These are phyloP conservation scores for Tetraneura akinire DNA, from an alignment of 1,140 invertebrate genomes.

Conservation along the genomic window DNA sequence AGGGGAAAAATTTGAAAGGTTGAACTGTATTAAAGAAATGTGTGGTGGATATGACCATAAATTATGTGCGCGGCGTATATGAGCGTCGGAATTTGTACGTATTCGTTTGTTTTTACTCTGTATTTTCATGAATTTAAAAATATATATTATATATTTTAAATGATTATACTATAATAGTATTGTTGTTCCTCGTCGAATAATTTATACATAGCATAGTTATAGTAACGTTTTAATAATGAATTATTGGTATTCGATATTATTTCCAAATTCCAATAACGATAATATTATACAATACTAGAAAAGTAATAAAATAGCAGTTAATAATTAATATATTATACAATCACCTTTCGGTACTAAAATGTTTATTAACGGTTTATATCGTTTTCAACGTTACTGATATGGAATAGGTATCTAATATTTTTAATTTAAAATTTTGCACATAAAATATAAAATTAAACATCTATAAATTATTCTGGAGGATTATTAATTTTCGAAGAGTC, in stretches of 20 bases:
- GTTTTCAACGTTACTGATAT: no score
- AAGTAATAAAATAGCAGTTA: no score
- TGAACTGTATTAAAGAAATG: slow-evolving; percentile 2
- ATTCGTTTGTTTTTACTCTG: neutral
- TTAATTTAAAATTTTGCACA: neutral
- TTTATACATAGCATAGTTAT: neutral
- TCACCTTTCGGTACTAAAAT: no score
- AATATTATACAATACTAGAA: neutral
- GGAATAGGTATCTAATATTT: no score
- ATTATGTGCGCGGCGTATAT: slow-evolving; percentile 21
- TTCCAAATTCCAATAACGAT: no score
- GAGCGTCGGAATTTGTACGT: neutral
- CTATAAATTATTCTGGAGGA: no score
- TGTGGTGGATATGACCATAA: slow-evolving; percentile 9
- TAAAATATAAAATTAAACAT: no score
- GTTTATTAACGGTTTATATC: no score
- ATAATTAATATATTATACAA: no score
- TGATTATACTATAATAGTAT: no score
- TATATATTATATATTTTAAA: neutral
- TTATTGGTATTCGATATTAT: neutral
- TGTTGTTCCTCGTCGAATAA: neutral
- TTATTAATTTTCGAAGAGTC: neutral
- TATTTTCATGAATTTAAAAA: slow-evolving; percentile 26
- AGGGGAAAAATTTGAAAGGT: slow-evolving; percentile 11
- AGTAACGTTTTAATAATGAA: neutral